Percentiles rank a stretch among this genome's conserved stretches.
phyloP scores from a whole-genome alignment of 2,888 invertebrate species.

The Lepetodrilus schrolli region DNA sequence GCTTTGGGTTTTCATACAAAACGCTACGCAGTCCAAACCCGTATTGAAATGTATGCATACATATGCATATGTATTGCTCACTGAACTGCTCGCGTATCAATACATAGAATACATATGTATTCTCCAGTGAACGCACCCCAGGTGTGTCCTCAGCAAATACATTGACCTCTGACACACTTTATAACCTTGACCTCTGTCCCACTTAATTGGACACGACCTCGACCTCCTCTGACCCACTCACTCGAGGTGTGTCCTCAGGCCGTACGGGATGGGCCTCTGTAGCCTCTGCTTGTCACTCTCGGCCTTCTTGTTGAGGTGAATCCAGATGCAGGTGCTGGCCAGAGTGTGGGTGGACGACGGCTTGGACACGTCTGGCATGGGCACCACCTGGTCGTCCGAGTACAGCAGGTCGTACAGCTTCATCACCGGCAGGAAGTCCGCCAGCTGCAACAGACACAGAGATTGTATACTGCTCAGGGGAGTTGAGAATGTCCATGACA shows the following conservation, averaged over 20 bases:
- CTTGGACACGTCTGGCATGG: conserved; percentile 90
- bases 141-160: not conserved
- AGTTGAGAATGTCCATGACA: too few species aligned
- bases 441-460: conserved; percentile 77
- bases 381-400: conserved; percentile 90
- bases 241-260: conserved; percentile 89
- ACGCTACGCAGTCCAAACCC: too few species aligned
- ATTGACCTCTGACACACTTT: not conserved
- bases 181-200: not conserved
- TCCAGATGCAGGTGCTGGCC: conserved; percentile 97
- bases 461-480: not conserved
- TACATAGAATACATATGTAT: too few species aligned
- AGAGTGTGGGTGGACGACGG: conserved; percentile 91
- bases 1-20: too few species aligned
- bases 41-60: too few species aligned
- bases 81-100: too few species aligned
- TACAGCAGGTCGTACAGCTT: conserved; percentile 93
- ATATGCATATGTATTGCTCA: too few species aligned
- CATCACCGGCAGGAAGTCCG: conserved; percentile 91
- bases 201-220: not conserved
- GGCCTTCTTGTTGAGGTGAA: conserved; percentile 92
- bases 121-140: too few species aligned
- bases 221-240: conserved; percentile 76
- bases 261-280: conserved; percentile 85
- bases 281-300: conserved; percentile 88